A percentile compares a stretch with the other conserved stretches of the same genome.
phyloP scores from a whole-genome alignment of 2,888 invertebrate species.

The Phortica okadai region DNA sequence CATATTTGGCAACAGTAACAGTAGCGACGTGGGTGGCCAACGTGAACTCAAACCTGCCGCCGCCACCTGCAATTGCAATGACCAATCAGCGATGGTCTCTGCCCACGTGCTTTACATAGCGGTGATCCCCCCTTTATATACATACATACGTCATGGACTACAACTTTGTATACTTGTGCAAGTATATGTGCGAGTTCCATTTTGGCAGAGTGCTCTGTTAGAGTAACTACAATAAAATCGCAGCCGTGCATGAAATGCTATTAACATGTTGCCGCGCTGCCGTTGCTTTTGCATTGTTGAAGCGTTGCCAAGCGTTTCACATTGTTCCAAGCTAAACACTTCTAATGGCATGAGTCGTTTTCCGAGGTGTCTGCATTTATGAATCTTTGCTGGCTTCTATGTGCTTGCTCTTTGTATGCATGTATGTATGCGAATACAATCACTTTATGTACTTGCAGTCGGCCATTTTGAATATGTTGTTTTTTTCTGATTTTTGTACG shows the following conservation, averaged over 20 bases:
- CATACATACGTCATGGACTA: not conserved
- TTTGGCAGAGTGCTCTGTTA: conserved; percentile 23
- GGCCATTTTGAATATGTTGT: conserved; percentile 73
- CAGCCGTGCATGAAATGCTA: conserved; percentile 67
- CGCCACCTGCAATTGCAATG: conserved; percentile 54
- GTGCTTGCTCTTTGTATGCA: conserved; percentile 22
- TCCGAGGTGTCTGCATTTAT: conserved; percentile 11
- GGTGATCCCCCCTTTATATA: not conserved
- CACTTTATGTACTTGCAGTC: conserved; percentile 48
- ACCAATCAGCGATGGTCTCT: conserved; percentile 57
- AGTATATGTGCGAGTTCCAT: conserved; percentile 24
- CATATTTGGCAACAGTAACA: conserved; percentile 63
- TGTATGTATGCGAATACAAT: not conserved
- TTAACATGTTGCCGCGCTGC: conserved; percentile 63
- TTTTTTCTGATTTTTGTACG: conserved; percentile 39
- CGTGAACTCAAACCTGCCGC: not conserved
- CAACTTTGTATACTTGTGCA: not conserved
- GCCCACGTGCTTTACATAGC: conserved; percentile 24
- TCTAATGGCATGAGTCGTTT: conserved; percentile 19
- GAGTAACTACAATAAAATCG: conserved; percentile 60
- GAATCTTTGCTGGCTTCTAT: conserved; percentile 14
- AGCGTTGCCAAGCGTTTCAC: conserved; percentile 44
- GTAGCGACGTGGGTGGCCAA: conserved; percentile 34
- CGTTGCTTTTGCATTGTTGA: conserved; percentile 50
- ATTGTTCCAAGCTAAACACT: conserved; percentile 2